Base-by-base conservation (phyloP, 2,113 vertebrate species). In the Mormoops blainvillei region DNA sequence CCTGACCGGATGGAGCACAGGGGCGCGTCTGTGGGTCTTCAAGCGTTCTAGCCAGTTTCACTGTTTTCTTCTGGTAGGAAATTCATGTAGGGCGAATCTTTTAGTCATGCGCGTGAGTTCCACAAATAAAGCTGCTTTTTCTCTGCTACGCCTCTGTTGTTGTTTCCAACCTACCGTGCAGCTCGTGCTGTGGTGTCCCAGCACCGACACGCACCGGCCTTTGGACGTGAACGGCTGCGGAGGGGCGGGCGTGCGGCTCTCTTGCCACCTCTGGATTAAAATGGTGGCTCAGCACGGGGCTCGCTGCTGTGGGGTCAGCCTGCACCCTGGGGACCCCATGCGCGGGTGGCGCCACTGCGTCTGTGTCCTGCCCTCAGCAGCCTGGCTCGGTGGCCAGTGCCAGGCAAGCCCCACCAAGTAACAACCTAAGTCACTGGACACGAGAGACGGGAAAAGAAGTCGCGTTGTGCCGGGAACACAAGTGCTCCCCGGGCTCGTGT, bases 161-260 rank as follows among this genome's bases (percentile, higher is more conserved):
- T 19, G 13, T 8, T 50, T 48, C 20, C 10, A 26, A 26, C 52
- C 38, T 18, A 10, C 33, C 6, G 1, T 12, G 36, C 6, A 3
- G 1, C 20, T n/a, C 14, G 33, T 8, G 0, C 52, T 4, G 20
- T 10, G 1, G 7, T 19, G 4, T 38, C 10, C 41, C 5, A 18
- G 12, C 41, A 58, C 52, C 38, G 0, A 2, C 36, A 1, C 13
- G 24, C 28, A 0, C 41, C 0, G 38, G 73, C n/a, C 38, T 73
- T 54, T 67, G 4, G 56, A 43, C 50, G 31, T 43, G 10, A 24
- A 6, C 68, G 18, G 36, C 52, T 83, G 18, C 15, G 11, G 41
- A 52, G 67, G 3, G 28, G 12, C 36, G 3, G 38, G 3, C 3
- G 12, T 18, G 11, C 50, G 20, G 9, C 38, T 10, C 12, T 8